phyloP scores from a whole-genome alignment of 2,113 vertebrate species.

The Chunga burmeisteri region DNA sequence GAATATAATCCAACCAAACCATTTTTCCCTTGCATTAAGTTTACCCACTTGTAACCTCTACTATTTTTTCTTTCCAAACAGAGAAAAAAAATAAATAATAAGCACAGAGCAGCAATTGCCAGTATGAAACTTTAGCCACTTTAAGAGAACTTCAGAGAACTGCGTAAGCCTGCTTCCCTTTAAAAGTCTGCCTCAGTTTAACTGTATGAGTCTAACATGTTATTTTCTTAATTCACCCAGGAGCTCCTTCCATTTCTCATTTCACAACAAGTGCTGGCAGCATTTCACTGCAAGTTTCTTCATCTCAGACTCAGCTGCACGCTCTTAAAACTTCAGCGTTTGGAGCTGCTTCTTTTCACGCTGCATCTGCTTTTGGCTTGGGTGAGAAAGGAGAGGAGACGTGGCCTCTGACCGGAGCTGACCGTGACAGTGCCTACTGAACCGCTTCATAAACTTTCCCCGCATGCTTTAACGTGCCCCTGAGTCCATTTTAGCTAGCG shows the following conservation, averaged over 20 bases:
- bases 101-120: background rate
- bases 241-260: background rate
- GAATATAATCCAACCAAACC: background rate
- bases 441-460: fast-evolving
- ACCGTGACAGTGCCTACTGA: fast-evolving
- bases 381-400: background rate
- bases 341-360: fast-evolving
- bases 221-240: background rate
- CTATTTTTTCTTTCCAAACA: background rate
- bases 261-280: background rate
- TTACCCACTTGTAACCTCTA: background rate
- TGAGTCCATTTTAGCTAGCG: fast-evolving
- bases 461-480: background rate
- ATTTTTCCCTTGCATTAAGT: background rate
- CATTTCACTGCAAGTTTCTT: background rate
- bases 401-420: background rate
- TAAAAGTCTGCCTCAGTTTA: background rate
- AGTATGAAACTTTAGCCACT: background rate
- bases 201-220: fast-evolving
- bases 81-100: fast-evolving
- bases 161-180: background rate
- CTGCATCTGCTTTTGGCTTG: background rate
- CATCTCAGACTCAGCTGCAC: background rate
- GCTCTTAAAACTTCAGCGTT: fast-evolving
- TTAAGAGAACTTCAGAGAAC: background rate